Conservation (phyloP, 1,140 invertebrate genomes). For the Thaumatotibia leucotreta region DNA sequence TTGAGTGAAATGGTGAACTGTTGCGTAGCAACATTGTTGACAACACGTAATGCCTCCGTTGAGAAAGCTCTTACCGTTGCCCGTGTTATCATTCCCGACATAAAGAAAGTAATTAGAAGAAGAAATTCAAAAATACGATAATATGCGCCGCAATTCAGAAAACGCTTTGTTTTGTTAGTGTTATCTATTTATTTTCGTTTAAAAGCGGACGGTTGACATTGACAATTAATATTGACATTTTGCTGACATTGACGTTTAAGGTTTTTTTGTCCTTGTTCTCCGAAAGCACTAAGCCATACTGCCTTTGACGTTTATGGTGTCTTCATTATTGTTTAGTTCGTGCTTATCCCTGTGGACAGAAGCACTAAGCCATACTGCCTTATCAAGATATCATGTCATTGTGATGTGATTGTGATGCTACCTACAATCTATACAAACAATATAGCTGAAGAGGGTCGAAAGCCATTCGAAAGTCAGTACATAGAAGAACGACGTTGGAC, state of each 20-base stretch:
- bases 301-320: no score
- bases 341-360: no score
- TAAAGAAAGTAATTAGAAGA: background rate
- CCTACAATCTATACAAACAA: no score
- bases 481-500: no score
- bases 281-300: no score
- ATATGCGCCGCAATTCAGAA: background rate
- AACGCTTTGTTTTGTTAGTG: background rate
- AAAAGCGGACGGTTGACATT: background rate
- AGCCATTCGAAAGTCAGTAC: no score
- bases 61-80: slow-evolving; percentile 50
- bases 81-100: slow-evolving; percentile 61
- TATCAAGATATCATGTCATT: no score
- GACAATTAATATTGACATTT: background rate
- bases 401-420: no score
- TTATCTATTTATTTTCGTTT: background rate
- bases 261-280: no score
- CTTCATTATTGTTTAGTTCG: no score
- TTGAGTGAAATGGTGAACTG: slow-evolving; percentile 55
- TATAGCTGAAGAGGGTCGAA: no score
- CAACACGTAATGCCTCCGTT: slow-evolving; percentile 54
- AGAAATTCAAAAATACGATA: background rate
- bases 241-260: background rate
- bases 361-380: no score
- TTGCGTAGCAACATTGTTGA: slow-evolving; percentile 71